Percentiles rank a stretch among this genome's conserved stretches.
phyloP scores from a whole-genome alignment of 2,888 invertebrate genomes.

The Synanthedon myopaeformis region DNA sequence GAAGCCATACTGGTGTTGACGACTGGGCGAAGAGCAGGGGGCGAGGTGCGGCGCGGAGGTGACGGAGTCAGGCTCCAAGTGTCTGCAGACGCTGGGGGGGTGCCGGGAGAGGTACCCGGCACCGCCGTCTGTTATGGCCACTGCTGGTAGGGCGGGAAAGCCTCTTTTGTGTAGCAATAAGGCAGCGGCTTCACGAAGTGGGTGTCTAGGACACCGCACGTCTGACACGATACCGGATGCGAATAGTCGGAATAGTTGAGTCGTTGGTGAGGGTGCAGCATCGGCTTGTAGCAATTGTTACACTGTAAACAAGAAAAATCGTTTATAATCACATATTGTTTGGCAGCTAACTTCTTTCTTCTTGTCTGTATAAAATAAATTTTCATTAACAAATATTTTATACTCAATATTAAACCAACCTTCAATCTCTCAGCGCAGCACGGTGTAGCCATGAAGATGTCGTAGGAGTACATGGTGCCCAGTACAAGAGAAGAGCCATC shows the following conservation, averaged over 20 bases:
- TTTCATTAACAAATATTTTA: constrained; percentile 6
- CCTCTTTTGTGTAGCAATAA: constrained; percentile 85
- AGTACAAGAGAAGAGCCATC: constrained; percentile 93
- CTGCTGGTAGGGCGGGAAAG: constrained; percentile 76
- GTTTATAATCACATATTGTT: too few relatives aligned
- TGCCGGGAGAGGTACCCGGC: constrained; percentile 72
- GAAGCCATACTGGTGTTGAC: constrained; percentile 65
- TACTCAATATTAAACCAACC: constrained; percentile 58
- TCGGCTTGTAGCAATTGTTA: constrained; percentile 90
- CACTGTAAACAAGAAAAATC: constrained; percentile 72
- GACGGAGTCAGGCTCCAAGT: constrained; percentile 49
- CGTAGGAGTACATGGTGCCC: constrained; percentile 98
- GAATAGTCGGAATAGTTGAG: constrained; percentile 96
- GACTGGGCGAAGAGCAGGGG: constrained; percentile 57
- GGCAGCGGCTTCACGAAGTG: constrained; percentile 94
- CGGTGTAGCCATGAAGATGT: constrained; percentile 97
- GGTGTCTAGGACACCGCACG: constrained; percentile 89
- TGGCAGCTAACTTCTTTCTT: too few relatives aligned
- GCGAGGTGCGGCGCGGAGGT: constrained; percentile 53
- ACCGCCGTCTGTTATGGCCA: constrained; percentile 90
- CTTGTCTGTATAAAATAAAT: not conserved
- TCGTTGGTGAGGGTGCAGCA: constrained; percentile 87
- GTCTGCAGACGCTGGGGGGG: constrained; percentile 44
- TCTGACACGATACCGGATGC: constrained; percentile 90
- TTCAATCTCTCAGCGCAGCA: constrained; percentile 94